Percentiles rank a stretch among this genome's conserved stretches.
Conservation (phyloP, 2,888 invertebrate genomes). For the Eupithecia inturbata region DNA sequence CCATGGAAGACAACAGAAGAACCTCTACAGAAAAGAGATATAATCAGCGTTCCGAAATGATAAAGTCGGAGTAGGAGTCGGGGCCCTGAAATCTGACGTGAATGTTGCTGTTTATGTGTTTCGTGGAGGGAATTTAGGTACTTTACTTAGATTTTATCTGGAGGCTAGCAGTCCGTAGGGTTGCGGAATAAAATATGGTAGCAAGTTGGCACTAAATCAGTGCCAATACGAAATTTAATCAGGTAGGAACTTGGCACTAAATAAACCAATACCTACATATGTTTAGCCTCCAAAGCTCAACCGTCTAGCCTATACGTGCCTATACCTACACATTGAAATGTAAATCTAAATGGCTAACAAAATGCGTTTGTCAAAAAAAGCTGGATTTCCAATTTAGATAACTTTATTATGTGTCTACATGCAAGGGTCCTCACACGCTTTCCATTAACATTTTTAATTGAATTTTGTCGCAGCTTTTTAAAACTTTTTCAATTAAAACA, state of each 20-base stretch:
- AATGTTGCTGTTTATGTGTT: conserved; percentile 10
- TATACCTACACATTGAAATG: too few species aligned
- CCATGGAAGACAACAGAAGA: background rate
- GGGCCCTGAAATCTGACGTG: conserved; percentile 16
- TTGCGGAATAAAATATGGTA: background rate
- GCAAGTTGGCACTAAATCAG: background rate
- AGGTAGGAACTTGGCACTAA: too few species aligned
- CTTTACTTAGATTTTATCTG: conserved; percentile 13
- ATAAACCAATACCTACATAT: too few species aligned
- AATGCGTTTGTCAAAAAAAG: background rate
- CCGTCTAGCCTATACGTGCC: too few species aligned
- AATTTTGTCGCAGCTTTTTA: conserved; percentile 18
- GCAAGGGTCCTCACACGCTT: conserved; percentile 15
- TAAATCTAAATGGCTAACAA: background rate
- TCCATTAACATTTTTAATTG: conserved; percentile 26
- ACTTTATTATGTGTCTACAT: background rate
- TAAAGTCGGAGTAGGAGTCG: background rate
- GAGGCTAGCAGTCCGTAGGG: background rate
- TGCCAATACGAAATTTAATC: background rate
- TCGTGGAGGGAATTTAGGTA: conserved; percentile 8
- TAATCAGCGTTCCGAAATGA: background rate
- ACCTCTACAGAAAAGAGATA: background rate
- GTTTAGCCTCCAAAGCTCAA: background rate
- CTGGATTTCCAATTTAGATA: conserved; percentile 27
- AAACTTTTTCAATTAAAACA: conserved; percentile 43